Percentiles rank a stretch among this genome's conserved stretches.
These are phyloP conservation scores for Gallinago nigripennis DNA, from an alignment of 2,797 vertebrate species.

Conservation along the genomic window DNA sequence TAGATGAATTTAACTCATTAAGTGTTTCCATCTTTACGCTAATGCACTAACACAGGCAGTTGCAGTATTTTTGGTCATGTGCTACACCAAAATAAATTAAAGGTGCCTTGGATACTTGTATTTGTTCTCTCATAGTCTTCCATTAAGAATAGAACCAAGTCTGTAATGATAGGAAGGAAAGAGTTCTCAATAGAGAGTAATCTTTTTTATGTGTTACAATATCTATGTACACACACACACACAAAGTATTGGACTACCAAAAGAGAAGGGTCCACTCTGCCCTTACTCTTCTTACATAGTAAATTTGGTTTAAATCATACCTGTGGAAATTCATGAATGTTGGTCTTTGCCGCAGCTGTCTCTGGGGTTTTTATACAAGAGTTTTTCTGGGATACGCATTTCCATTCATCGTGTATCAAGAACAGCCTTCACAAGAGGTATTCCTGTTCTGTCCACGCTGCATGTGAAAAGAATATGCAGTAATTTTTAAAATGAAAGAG, in stretches of 20 bases:
- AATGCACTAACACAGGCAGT: slow-evolving; percentile 44
- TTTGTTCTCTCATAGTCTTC: background rate
- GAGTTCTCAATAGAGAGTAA: background rate
- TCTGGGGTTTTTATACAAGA: background rate
- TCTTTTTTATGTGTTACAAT: background rate
- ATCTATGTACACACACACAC: background rate
- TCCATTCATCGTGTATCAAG: background rate
- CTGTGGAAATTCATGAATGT: background rate
- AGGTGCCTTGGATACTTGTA: background rate
- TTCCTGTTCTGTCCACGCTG: background rate
- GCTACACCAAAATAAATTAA: slow-evolving; percentile 50
- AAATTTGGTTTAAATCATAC: background rate
- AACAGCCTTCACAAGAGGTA: background rate
- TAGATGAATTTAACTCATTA: slow-evolving; percentile 75
- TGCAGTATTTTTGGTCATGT: slow-evolving; percentile 51
- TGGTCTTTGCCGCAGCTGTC: background rate
- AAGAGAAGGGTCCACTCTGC: background rate
- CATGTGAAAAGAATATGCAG: background rate
- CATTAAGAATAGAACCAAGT: background rate
- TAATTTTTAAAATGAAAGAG: background rate
- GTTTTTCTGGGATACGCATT: background rate
- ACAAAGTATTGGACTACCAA: background rate
- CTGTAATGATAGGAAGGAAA: background rate
- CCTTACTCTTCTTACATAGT: background rate
- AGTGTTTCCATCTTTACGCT: slow-evolving; percentile 68